Evolutionary conservation across 2,888 invertebrate species (phyloP).

Genomic region (Caenorhabditis macrosperma): DNA sequence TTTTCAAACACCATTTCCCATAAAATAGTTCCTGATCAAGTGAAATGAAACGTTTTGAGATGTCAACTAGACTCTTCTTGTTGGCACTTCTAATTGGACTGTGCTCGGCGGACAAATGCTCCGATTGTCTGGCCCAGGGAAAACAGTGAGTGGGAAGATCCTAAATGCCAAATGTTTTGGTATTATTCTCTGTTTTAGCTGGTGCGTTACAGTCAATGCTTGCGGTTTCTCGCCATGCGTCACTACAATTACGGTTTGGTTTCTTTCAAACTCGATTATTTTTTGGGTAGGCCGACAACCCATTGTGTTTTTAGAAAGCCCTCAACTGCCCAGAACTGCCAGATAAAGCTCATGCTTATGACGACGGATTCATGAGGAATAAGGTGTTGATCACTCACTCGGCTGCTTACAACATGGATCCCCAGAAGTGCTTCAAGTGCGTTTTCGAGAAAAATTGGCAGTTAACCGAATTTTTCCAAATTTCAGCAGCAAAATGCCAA

Average conservation of each 20-base stretch:
- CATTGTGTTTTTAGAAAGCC: constrained; percentile 42
- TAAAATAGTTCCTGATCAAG: too few species aligned
- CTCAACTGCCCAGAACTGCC: constrained; percentile 59
- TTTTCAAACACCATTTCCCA: not conserved
- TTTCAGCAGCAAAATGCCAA: constrained; percentile 55
- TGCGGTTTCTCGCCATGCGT: constrained; percentile 50
- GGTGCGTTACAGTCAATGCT: constrained; percentile 42
- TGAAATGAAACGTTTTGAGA: too few species aligned
- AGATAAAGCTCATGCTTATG: constrained; percentile 56
- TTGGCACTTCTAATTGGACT: not conserved
- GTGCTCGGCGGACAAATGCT: constrained; percentile 34
- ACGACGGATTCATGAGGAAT: constrained; percentile 61
- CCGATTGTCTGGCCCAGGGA: constrained; percentile 36
- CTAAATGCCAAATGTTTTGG: too few species aligned
- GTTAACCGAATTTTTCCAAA: not conserved
- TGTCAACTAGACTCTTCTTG: constrained; percentile 10
- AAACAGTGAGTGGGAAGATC: constrained; percentile 41
- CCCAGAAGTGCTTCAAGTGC: constrained; percentile 63
- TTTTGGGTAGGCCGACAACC: too few species aligned
- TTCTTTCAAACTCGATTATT: too few species aligned
- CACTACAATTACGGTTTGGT: constrained; percentile 35
- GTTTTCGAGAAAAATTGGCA: not conserved
- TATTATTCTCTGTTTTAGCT: constrained; percentile 15
- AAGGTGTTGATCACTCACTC: constrained; percentile 60
- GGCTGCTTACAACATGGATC: constrained; percentile 64